Evolutionary conservation across 1,140 invertebrate species (phyloP).

Genomic region (Bombus consobrinus): DNA sequence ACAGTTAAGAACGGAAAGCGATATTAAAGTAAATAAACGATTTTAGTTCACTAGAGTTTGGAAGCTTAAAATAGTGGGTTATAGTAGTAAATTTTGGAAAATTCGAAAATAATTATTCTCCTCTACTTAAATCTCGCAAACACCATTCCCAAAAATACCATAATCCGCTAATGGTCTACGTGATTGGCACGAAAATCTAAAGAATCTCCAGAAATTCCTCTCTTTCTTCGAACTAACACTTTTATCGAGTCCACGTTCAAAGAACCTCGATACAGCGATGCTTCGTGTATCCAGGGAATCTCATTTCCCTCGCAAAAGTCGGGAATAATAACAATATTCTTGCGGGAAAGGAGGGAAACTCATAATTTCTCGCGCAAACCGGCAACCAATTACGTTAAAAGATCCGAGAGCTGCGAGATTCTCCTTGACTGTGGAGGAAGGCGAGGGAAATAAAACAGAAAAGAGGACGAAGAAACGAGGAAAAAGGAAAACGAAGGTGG

Average conservation of each 20-base stretch:
- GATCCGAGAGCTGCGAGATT: constrained; percentile 44
- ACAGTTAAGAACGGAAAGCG: too few species aligned
- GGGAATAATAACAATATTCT: constrained; percentile 4
- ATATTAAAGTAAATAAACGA: too few species aligned
- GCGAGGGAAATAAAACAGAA: background rate
- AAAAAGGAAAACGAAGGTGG: background rate
- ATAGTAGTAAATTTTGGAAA: too few species aligned
- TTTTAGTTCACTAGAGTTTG: too few species aligned
- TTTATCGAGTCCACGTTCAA: background rate
- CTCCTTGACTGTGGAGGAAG: background rate
- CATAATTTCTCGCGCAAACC: background rate
- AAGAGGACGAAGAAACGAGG: background rate
- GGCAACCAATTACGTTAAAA: constrained; percentile 52
- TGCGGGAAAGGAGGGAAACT: background rate
- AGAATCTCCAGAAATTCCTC: background rate
- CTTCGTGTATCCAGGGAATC: background rate
- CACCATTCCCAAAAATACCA: too few species aligned
- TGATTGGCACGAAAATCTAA: too few species aligned
- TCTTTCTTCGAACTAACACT: background rate
- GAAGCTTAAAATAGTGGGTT: too few species aligned
- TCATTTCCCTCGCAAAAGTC: background rate
- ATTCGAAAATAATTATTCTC: too few species aligned
- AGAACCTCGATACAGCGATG: background rate
- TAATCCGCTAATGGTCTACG: too few species aligned
- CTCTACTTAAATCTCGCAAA: too few species aligned